These are phyloP conservation scores for Cacatua alba DNA, from an alignment of 2,113 vertebrate species.

Conservation along the genomic window DNA sequence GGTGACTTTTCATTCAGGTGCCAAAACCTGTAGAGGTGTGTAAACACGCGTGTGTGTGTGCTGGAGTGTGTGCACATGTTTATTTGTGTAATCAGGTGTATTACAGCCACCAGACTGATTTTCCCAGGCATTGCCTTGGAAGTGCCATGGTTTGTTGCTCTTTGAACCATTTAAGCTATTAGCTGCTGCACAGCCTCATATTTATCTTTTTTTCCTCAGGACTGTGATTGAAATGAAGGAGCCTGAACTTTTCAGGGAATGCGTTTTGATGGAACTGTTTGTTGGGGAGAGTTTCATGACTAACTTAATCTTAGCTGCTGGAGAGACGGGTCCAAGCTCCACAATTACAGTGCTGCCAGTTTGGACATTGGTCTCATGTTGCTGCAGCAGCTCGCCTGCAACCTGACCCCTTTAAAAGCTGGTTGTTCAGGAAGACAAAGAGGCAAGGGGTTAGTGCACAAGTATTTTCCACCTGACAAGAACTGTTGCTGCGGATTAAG, in stretches of 20 bases:
- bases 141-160: rapidly evolving
- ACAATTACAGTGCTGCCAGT: rapidly evolving
- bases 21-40: too few species aligned
- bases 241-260: not conserved
- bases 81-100: rapidly evolving
- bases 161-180: not conserved
- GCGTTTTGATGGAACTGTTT: rapidly evolving
- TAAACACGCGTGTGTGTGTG: rapidly evolving
- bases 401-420: rapidly evolving
- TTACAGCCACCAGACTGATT: not conserved
- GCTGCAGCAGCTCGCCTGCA: rapidly evolving
- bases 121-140: rapidly evolving
- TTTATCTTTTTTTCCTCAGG: not conserved
- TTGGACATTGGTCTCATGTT: rapidly evolving
- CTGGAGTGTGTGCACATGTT: rapidly evolving
- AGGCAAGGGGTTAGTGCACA: not conserved
- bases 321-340: rapidly evolving
- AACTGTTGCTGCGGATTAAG: not conserved
- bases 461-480: not conserved
- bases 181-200: not conserved
- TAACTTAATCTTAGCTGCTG: rapidly evolving
- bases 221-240: rapidly evolving
- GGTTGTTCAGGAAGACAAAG: not conserved
- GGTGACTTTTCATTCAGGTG: too few species aligned
- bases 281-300: rapidly evolving